phyloP scores from a whole-genome alignment of 2,113 vertebrate species.

The Nettapus auritus region DNA sequence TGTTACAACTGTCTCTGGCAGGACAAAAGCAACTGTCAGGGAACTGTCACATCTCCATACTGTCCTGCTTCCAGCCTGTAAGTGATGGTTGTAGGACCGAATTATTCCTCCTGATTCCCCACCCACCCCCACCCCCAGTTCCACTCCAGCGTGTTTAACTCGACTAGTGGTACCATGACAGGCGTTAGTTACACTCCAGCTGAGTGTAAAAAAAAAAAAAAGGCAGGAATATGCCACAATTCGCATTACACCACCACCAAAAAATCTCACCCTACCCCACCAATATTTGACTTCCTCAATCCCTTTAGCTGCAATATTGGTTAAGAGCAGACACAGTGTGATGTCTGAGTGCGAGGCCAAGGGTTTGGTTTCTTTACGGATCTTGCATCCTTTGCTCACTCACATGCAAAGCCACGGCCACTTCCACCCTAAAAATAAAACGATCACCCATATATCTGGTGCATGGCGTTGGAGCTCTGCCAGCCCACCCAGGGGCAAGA shows the following conservation, averaged over 20 bases:
- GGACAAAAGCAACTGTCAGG: conserved; percentile 12
- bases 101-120: background rate
- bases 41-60: background rate
- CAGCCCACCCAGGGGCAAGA: background rate
- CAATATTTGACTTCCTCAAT: background rate
- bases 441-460: too few relatives aligned
- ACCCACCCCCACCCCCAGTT: background rate
- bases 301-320: background rate
- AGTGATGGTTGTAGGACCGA: background rate
- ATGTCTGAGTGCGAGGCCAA: background rate
- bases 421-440: background rate
- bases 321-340: background rate
- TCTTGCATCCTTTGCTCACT: background rate
- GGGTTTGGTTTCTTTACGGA: background rate
- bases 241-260: background rate
- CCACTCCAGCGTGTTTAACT: background rate
- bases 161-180: background rate
- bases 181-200: background rate
- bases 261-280: background rate
- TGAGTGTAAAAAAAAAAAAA: conserved; percentile 10
- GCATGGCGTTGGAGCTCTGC: background rate
- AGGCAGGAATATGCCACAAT: background rate
- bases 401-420: background rate
- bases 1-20: conserved; percentile 11
- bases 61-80: background rate